A percentile compares a stretch with the other conserved stretches of the same genome.
Conservation (phyloP, 2,797 vertebrate genomes). For the Pteropus rufus region DNA sequence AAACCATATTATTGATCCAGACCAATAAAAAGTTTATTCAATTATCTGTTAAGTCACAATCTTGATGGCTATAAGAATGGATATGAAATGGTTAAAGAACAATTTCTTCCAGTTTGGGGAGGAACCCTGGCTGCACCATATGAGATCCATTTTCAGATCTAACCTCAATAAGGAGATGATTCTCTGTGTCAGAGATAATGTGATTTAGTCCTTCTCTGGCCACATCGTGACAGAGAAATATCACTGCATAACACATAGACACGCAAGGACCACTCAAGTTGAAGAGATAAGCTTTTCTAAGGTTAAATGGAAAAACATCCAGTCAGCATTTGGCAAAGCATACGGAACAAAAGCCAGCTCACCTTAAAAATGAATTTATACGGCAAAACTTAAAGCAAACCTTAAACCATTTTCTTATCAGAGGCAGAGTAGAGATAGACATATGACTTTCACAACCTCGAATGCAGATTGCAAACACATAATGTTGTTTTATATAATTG, state of each 20-base stretch:
- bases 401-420: background rate
- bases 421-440: background rate
- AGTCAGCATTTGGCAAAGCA: slow-evolving; percentile 28
- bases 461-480: background rate
- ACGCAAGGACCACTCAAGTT: background rate
- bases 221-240: slow-evolving; percentile 34
- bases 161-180: slow-evolving; percentile 17
- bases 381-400: background rate
- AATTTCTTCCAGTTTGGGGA: background rate
- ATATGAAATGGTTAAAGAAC: background rate
- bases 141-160: slow-evolving; percentile 37
- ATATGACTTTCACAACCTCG: background rate
- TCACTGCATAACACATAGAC: background rate
- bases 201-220: slow-evolving; percentile 26
- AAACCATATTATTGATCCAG: background rate
- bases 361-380: background rate
- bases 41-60: background rate
- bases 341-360: background rate
- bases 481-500: background rate
- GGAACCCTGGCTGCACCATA: background rate
- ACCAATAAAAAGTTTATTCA: background rate
- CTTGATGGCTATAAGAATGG: background rate
- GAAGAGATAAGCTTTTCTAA: slow-evolving; percentile 23
- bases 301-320: slow-evolving; percentile 21
- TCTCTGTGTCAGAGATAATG: slow-evolving; percentile 47